Evolutionary conservation across 2,888 invertebrate genomes (phyloP), one percentile per base, ranked within the genome.

Genomic region (Drosophila neonasuta): DNA sequence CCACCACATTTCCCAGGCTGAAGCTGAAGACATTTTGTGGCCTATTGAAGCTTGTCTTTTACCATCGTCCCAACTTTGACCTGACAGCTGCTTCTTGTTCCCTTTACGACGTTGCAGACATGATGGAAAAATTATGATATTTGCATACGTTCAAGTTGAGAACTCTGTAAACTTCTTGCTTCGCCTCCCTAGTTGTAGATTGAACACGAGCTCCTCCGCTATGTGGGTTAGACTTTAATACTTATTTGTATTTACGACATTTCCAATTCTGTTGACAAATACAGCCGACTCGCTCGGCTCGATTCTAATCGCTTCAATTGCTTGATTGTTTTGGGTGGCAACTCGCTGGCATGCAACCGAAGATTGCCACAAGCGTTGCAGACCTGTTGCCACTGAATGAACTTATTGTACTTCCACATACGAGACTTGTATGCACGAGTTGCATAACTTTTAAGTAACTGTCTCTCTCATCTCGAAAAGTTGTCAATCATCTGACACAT

Each of bases 101-200:
- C 61, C 59, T 70, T 75, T 69, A 74, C 54, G 59, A 71, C 69
- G 67, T 65, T 77, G 76, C 68, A 78, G 71, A 73, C 74, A 76
- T 61, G 80, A 69, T 68, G 66, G 64, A 49, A 62, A 71, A 83
- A 85, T 83, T 80, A 83, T 83, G 74, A 80, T 82, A 83, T 85
- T 85, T 82, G 79, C 79, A 80, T 85, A 85, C 71, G 70, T 62
- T 84, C 77, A 81, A 79, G 81, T 77, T 73, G 74, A 67, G 64
- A 74, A 46, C 65, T 59, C 41, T 54, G 52, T 32, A 8, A 74
- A 56, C 45, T 39, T 51, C 6, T 6, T 4, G 32, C 41, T 17
- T 7, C 24, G 2, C 24, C 6, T 24, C 17, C 48, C 39, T 8
- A 13, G 3, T 34, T 42, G 29, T 17, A 7, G 0, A 13, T 11